These are phyloP conservation scores for Catostomus latipinnis DNA, from an alignment of 2,797 vertebrate genomes.

Conservation along the genomic window DNA sequence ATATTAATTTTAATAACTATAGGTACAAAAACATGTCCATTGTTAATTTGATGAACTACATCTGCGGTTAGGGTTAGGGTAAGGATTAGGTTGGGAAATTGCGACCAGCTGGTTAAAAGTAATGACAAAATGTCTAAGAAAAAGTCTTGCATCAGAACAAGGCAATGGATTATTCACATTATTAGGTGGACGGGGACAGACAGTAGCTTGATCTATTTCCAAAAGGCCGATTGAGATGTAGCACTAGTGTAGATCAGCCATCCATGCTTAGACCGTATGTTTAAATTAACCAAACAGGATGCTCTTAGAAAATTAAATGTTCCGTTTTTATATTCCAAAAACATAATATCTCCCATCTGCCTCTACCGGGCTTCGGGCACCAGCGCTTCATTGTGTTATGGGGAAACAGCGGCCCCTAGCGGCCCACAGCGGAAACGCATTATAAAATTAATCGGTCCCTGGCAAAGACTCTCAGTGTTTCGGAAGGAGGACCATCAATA, in stretches of 20 bases:
- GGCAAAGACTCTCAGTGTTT: not conserved
- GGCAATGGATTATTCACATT: too few relatives aligned
- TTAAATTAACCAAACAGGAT: conserved; percentile 3
- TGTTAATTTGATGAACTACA: not conserved
- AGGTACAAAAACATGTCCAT: not conserved
- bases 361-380: conserved; percentile 37
- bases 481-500: conserved; percentile 40
- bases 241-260: not conserved
- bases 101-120: not conserved
- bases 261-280: not conserved
- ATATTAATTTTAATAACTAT: too few relatives aligned
- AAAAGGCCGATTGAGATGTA: not conserved
- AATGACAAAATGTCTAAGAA: not conserved
- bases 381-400: conserved; percentile 58
- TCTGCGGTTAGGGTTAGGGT: not conserved
- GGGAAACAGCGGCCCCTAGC: conserved; percentile 83
- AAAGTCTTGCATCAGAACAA: too few relatives aligned
- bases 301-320: conserved; percentile 16
- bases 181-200: too few relatives aligned
- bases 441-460: not conserved
- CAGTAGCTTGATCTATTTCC: not conserved
- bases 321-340: conserved; percentile 27
- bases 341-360: conserved; percentile 40
- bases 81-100: too few relatives aligned
- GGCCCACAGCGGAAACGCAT: conserved; percentile 62